Percentiles rank a stretch among this genome's conserved stretches.
Evolutionary conservation across 1,140 invertebrate species (phyloP).

Genomic region (Drosophila ohnishii): DNA sequence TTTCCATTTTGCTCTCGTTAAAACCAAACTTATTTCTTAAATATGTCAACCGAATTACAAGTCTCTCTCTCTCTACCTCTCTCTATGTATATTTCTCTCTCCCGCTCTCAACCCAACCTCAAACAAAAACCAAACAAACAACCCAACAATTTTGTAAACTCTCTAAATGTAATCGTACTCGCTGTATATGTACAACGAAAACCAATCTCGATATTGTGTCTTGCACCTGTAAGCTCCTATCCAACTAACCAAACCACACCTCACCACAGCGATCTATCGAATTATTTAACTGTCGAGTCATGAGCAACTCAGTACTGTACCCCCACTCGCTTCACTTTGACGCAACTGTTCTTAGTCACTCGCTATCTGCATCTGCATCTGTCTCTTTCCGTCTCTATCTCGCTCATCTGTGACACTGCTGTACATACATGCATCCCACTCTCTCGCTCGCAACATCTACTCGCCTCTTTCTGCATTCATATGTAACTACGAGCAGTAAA

Average conservation of each 20-base stretch:
- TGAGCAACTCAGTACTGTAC: conserved; percentile 21
- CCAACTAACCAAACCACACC: conserved; percentile 10
- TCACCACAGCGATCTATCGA: conserved; percentile 20
- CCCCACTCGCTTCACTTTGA: conserved; percentile 29
- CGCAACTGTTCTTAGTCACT: conserved; percentile 45
- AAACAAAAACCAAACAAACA: conserved; percentile 27
- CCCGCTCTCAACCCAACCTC: conserved; percentile 59
- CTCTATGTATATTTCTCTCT: conserved; percentile 57
- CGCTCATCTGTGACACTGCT: conserved; percentile 27
- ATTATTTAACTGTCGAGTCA: conserved; percentile 19
- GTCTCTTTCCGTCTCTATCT: conserved; percentile 24
- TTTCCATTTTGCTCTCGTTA: conserved; percentile 74
- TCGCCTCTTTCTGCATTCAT: conserved; percentile 40
- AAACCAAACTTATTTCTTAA: conserved; percentile 37
- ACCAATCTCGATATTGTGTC: conserved; percentile 46
- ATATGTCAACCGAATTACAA: conserved; percentile 60
- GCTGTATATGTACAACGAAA: conserved; percentile 47
- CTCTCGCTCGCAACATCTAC: conserved; percentile 44
- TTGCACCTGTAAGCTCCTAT: conserved; percentile 42
- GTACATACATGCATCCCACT: conserved; percentile 40
- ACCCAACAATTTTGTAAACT: conserved; percentile 53
- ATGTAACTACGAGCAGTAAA: conserved; percentile 37
- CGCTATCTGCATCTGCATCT: conserved; percentile 44
- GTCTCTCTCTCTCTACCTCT: conserved; percentile 59
- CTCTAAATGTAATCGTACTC: conserved; percentile 58